Percentiles rank a stretch among this genome's conserved stretches.
Evolutionary conservation across 2,797 vertebrate genomes (phyloP).

Genomic region (Heterohyrax brucei): DNA sequence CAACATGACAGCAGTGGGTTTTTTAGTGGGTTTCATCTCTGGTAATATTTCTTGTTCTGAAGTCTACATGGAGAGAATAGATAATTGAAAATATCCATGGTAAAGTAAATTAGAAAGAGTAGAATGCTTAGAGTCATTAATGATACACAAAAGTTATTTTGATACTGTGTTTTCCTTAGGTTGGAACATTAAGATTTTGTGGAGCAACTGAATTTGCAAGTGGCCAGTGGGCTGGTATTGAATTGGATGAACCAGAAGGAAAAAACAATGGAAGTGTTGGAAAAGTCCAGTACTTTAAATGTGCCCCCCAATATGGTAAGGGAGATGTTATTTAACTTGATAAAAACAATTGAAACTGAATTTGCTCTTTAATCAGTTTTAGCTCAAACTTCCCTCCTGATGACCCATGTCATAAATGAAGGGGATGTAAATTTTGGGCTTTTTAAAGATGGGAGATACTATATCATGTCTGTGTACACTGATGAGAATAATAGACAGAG

Average conservation of each 20-base stretch:
- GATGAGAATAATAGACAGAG: not conserved
- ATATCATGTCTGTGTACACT: not conserved
- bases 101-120: constrained; percentile 43
- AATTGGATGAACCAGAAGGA: constrained; percentile 97
- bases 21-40: not conserved
- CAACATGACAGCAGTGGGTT: no score
- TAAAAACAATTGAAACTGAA: not conserved
- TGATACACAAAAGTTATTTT: constrained; percentile 50
- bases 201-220: constrained; percentile 97
- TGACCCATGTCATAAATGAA: not conserved
- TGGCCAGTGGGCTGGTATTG: constrained; percentile 98
- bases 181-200: constrained; percentile 96
- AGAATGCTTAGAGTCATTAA: not conserved
- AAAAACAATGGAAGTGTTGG: constrained; percentile 98
- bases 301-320: constrained; percentile 94
- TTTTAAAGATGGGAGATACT: not conserved
- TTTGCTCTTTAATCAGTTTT: not conserved
- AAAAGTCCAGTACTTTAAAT: constrained; percentile 97
- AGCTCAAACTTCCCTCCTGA: not conserved
- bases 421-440: not conserved
- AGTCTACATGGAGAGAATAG: constrained; percentile 33
- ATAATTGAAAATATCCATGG: constrained; percentile 15
- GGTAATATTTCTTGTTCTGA: constrained; percentile 16
- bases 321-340: not conserved
- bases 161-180: constrained; percentile 88